These are phyloP conservation scores for Oxycera nigricornis DNA, from an alignment of 2,888 invertebrate species.

Conservation along the genomic window DNA sequence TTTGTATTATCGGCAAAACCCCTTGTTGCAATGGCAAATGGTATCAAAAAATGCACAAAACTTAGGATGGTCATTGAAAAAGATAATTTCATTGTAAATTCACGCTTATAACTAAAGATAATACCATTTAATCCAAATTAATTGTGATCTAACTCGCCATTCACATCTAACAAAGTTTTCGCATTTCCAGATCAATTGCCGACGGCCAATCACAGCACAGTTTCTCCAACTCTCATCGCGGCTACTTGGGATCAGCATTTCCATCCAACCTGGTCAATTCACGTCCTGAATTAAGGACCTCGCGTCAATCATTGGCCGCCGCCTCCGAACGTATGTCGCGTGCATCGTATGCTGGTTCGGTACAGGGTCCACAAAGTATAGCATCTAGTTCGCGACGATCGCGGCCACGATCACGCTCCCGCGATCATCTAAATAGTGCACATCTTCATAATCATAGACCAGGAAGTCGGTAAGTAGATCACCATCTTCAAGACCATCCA, in stretches of 20 bases:
- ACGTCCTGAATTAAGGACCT: constrained; percentile 83
- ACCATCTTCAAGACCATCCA: constrained; percentile 36
- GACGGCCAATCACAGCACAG: constrained; percentile 91
- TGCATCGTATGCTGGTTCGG: constrained; percentile 73
- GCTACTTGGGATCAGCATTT: constrained; percentile 71
- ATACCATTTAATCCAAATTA: no score
- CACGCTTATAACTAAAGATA: no score
- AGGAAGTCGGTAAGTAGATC: constrained; percentile 72
- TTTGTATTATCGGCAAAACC: no score
- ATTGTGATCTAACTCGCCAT: background rate
- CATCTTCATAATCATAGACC: constrained; percentile 68
- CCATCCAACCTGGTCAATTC: constrained; percentile 80
- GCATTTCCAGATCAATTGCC: constrained; percentile 72
- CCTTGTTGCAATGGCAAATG: no score
- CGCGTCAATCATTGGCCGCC: constrained; percentile 83
- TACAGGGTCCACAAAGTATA: constrained; percentile 68
- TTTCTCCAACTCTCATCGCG: constrained; percentile 82
- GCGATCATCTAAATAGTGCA: constrained; percentile 67
- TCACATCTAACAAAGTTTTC: background rate
- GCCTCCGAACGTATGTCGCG: constrained; percentile 83
- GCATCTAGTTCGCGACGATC: constrained; percentile 71
- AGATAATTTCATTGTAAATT: no score
- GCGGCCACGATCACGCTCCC: constrained; percentile 79
- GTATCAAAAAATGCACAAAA: no score
- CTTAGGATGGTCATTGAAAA: no score